Percentiles rank a stretch among this genome's conserved stretches.
Evolutionary conservation across 2,888 invertebrate genomes (phyloP).

Genomic region (Drosophila fungiperda): DNA sequence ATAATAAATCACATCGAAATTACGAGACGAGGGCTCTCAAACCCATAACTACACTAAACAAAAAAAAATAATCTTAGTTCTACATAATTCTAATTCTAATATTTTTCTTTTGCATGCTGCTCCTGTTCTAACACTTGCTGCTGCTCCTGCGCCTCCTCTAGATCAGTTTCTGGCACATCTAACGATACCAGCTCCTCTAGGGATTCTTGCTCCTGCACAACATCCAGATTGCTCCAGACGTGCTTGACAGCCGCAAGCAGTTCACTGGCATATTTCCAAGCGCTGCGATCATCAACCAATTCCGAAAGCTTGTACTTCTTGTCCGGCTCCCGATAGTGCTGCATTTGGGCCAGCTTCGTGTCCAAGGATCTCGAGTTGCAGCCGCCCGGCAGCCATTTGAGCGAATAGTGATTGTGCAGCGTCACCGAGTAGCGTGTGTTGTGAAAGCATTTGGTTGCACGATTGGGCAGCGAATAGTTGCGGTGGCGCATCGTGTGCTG

Average conservation of each 20-base stretch:
- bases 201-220: constrained; percentile 24
- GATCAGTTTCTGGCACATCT: constrained; percentile 42
- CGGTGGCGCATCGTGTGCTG: constrained; percentile 93
- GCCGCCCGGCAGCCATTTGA: constrained; percentile 89
- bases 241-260: constrained; percentile 50
- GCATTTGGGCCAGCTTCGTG: constrained; percentile 66
- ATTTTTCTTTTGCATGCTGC: background rate
- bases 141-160: constrained; percentile 41
- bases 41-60: background rate
- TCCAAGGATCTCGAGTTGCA: constrained; percentile 39
- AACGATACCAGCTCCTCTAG: constrained; percentile 19
- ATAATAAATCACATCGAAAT: background rate
- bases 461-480: constrained; percentile 94
- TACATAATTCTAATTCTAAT: background rate
- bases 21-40: too few relatives aligned
- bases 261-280: constrained; percentile 58
- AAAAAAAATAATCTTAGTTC: background rate
- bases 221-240: constrained; percentile 58
- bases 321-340: constrained; percentile 68
- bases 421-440: constrained; percentile 93
- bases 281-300: constrained; percentile 57
- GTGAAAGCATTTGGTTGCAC: constrained; percentile 96
- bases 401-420: constrained; percentile 94
- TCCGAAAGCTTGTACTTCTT: constrained; percentile 35
- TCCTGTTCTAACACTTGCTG: constrained; percentile 35